Conservation (phyloP, 2,888 invertebrate species). For the Dasypolia templi region DNA sequence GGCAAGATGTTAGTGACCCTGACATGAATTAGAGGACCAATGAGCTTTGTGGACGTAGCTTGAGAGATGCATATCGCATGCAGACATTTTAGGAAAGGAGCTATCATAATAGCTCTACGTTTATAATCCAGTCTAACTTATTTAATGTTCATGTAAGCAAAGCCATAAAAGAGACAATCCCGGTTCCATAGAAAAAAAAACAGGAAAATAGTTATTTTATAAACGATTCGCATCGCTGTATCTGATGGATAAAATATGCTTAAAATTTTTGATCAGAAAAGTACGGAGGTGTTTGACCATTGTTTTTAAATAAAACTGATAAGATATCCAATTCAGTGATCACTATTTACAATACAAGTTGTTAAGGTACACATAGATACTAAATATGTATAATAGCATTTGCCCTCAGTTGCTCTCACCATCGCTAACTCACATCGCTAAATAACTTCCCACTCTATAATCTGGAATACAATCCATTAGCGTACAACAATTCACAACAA, state of each 20-base stretch:
- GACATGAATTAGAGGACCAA: conserved; percentile 46
- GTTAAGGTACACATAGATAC: no score
- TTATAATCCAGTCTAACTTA: background rate
- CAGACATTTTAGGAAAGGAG: background rate
- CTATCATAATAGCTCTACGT: background rate
- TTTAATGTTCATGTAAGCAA: background rate
- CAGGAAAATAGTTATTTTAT: background rate
- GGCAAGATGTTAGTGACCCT: conserved; percentile 48
- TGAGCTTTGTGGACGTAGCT: conserved; percentile 16
- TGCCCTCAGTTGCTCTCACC: no score
- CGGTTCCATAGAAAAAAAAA: background rate
- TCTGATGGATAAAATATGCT: background rate
- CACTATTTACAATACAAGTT: no score
- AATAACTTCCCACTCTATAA: no score
- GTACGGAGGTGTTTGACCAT: no score
- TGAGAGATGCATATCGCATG: conserved; percentile 14
- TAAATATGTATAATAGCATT: no score
- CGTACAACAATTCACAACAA: no score
- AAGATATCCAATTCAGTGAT: no score
- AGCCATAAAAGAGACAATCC: background rate
- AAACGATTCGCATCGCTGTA: background rate
- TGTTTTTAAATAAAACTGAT: no score
- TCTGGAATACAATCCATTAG: background rate
- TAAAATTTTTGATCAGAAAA: no score
- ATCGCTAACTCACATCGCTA: no score